Percentiles rank a stretch among this genome's conserved stretches.
phyloP scores from a whole-genome alignment of 1,140 invertebrate species.

The Drosophila serrata region DNA sequence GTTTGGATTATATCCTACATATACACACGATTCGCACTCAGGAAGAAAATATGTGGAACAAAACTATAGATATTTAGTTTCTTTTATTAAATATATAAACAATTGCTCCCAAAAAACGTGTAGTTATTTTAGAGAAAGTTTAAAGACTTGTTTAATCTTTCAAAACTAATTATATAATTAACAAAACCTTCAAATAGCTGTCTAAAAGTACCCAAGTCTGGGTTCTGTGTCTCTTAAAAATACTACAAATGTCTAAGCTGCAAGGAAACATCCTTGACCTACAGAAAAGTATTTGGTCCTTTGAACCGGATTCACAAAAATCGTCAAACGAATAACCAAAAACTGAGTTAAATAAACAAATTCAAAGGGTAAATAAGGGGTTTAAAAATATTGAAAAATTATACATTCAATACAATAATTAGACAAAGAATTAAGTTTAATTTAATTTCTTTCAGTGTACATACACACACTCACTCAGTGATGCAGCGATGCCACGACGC shows the following conservation, averaged over 20 bases:
- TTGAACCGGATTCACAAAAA: not conserved
- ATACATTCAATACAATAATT: not conserved
- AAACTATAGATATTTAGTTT: too few species aligned
- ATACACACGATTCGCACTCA: slow-evolving; percentile 5
- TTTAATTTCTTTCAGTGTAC: not conserved
- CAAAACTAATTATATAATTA: not conserved
- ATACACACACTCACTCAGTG: slow-evolving; percentile 11
- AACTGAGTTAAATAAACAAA: not conserved
- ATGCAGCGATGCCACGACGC: slow-evolving; percentile 62
- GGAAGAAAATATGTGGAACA: not conserved
- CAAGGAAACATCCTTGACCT: too few species aligned
- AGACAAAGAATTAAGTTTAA: not conserved
- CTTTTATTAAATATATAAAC: not conserved
- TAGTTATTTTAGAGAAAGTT: not conserved
- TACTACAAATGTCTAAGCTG: too few species aligned
- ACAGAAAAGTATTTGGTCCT: not conserved
- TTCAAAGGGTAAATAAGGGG: too few species aligned
- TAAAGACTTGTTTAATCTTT: not conserved
- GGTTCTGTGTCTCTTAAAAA: not conserved
- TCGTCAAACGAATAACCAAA: not conserved
- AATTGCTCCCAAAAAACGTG: not conserved
- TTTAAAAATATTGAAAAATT: not conserved
- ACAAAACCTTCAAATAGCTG: not conserved
- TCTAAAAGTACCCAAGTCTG: not conserved
- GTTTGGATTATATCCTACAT: slow-evolving; percentile 76